Evolutionary conservation across 2,113 vertebrate genomes (phyloP), one percentile per base, ranked within the genome.

Genomic region (Varanus salvator): DNA sequence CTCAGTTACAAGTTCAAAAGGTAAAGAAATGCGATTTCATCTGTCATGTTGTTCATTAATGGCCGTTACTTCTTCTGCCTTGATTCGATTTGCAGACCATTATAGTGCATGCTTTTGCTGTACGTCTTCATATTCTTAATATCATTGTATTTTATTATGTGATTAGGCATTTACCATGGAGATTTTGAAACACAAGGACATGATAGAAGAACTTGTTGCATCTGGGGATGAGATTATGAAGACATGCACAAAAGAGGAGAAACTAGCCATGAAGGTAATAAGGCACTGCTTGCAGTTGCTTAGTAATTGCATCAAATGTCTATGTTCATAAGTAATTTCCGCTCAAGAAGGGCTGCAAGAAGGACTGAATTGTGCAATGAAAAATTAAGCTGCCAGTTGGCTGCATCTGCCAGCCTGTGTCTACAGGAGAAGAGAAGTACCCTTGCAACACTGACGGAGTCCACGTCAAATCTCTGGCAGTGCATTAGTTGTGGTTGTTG

Each of bases 1-100:
- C 98, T 92, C 99, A 99, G 95, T 98, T 99, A 34, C 99, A 99
- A 96, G 97, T 98, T 95, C 99, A 99, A 96, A 99, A 99, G 99
- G 99, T 99, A 96, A 97, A 93, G 89, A 94, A 95, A 94, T 88
- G 57, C 82, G 75, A 95, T 96, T 96, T 87, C 91, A 95, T 52
- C 94, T 94, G 83, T 95, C 76, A 83, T 54, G 64, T 90, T 64
- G 84, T 93, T 88, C 94, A 94, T 95, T 92, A 93, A 89, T 95
- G 91, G 85, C 86, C 15, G 0, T 31, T 75, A 29, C 80, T 21
- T 75, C 91, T 91, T 86, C 66, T 87, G 90, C 93, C 90, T 1
- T 91, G 78, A 94, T 93, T 94, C 91, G 81, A 84, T 96, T 95
- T 95, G 94, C 64, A 92, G 78, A 85, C 93, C 7, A 23, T 94